These are phyloP conservation scores for Galeopsomyia nigrocyanea DNA, from an alignment of 2,888 invertebrate species.

Conservation along the genomic window DNA sequence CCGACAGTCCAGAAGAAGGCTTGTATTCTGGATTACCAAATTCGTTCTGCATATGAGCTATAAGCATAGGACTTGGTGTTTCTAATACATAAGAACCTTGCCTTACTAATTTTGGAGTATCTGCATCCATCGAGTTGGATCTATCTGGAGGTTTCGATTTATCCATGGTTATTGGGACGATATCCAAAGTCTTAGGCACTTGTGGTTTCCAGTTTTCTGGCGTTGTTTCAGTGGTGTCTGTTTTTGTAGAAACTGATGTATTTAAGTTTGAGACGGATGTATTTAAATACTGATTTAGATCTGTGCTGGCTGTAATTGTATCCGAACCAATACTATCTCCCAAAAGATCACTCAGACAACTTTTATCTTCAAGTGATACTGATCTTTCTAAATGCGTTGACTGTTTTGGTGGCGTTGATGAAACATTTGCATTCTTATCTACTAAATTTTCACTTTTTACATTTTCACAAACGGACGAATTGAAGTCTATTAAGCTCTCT, in stretches of 20 bases:
- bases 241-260: constrained; percentile 51
- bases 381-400: constrained; percentile 43
- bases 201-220: constrained; percentile 60
- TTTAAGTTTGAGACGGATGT: constrained; percentile 54
- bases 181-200: constrained; percentile 64
- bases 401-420: constrained; percentile 25
- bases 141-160: constrained; percentile 49
- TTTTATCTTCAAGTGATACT: constrained; percentile 48
- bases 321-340: constrained; percentile 52
- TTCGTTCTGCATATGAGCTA: constrained; percentile 74
- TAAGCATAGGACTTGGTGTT: constrained; percentile 81
- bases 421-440: constrained; percentile 25
- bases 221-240: constrained; percentile 52
- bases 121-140: constrained; percentile 54
- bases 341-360: constrained; percentile 42
- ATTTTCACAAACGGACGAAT: constrained; percentile 16
- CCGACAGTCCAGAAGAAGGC: constrained; percentile 50
- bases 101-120: constrained; percentile 72
- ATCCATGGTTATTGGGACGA: constrained; percentile 61
- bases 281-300: constrained; percentile 56
- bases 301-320: constrained; percentile 51
- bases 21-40: constrained; percentile 45
- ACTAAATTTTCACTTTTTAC: constrained; percentile 16
- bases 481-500: constrained; percentile 36
- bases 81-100: constrained; percentile 86